A percentile compares a stretch with the other conserved stretches of the same genome.
Conservation (phyloP, 2,888 invertebrate genomes). For the Dryobota labecula region DNA sequence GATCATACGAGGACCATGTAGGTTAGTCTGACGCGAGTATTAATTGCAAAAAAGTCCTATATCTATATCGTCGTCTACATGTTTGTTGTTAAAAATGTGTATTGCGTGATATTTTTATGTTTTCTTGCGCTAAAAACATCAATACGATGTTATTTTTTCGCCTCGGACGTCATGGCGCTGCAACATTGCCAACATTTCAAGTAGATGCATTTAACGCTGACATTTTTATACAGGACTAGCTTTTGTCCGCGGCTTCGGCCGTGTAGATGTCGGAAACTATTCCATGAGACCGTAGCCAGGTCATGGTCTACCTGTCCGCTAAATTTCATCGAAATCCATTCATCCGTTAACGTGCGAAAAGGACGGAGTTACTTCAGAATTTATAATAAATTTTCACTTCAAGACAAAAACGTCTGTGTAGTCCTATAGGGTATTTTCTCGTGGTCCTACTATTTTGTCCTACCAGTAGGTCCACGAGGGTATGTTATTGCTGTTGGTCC, state of each 20-base stretch:
- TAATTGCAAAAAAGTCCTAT: not conserved
- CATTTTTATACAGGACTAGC: not conserved
- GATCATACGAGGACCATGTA: not conserved
- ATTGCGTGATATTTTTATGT: conserved; percentile 23
- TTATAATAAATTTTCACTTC: no score
- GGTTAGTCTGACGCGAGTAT: not conserved
- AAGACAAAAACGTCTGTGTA: no score
- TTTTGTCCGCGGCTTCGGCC: no score
- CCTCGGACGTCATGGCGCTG: conserved; percentile 41
- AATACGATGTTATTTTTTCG: conserved; percentile 42
- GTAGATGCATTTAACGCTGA: conserved; percentile 33
- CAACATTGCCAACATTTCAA: conserved; percentile 46
- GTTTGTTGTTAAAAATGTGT: conserved; percentile 15
- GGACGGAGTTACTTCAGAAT: not conserved
- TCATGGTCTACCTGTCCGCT: not conserved
- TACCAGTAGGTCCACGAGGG: no score
- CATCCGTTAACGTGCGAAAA: not conserved
- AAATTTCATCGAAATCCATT: not conserved
- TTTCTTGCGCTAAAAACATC: conserved; percentile 45
- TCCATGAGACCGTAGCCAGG: no score
- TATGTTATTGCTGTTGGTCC: no score
- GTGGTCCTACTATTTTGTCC: no score
- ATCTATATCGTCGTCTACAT: conserved; percentile 24
- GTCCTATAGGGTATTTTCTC: no score
- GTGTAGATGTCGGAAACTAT: not conserved